Conservation (phyloP, 1,140 invertebrate species). For the Aphelenchoides besseyi region DNA sequence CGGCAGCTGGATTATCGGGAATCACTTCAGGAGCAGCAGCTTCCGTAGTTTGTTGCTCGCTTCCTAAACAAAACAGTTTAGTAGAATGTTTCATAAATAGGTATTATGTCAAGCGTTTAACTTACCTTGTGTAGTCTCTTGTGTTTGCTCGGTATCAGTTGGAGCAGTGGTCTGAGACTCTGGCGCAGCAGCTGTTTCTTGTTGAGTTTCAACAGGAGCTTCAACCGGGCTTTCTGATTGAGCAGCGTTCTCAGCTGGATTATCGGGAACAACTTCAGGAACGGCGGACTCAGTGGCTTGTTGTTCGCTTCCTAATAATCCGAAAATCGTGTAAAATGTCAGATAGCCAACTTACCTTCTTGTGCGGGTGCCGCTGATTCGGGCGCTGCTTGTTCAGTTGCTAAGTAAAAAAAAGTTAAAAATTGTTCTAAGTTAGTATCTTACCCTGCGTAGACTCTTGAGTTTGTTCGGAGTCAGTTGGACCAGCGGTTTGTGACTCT, state of each 20-base stretch:
- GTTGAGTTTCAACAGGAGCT: not conserved
- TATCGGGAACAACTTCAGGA: constrained; percentile 14
- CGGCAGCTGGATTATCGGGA: no score
- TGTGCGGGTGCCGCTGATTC: not conserved
- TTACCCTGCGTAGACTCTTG: not conserved
- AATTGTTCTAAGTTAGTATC: not conserved
- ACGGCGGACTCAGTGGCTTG: not conserved
- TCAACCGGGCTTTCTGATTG: no score
- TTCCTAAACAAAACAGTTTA: not conserved
- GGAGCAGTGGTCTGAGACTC: not conserved
- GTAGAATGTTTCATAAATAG: not conserved
- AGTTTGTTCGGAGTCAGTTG: not conserved
- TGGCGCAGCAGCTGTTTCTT: not conserved
- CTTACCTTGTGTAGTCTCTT: not conserved
- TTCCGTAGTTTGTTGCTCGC: no score
- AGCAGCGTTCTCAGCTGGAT: not conserved
- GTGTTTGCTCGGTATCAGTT: not conserved
- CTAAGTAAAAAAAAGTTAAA: not conserved
- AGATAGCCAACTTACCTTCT: not conserved
- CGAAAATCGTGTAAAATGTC: not conserved
- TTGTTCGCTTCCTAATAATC: not conserved
- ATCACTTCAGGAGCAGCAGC: no score
- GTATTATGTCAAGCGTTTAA: not conserved
- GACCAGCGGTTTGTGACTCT: not conserved
- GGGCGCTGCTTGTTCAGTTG: not conserved